A percentile compares a stretch with the other conserved stretches of the same genome.
Conservation (phyloP, 2,797 vertebrate species). For the Rhodeus uyekii region DNA sequence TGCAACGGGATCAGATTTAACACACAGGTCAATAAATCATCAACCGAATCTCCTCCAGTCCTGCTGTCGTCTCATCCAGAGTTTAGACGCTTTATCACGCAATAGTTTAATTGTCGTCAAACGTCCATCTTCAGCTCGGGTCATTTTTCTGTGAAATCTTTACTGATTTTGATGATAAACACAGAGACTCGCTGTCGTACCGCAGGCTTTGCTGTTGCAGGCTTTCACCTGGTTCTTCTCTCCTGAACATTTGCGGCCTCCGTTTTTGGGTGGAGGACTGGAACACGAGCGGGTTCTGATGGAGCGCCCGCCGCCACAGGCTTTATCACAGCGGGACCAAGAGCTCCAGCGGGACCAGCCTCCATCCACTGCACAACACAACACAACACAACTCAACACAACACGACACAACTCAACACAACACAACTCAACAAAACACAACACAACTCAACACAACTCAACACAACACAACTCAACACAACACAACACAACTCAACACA, state of each 20-base stretch:
- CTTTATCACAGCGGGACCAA: slow-evolving; percentile 88
- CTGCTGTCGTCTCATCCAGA: background rate
- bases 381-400: too few species aligned
- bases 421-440: too few species aligned
- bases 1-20: slow-evolving; percentile 41
- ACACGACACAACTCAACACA: too few species aligned
- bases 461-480: too few species aligned
- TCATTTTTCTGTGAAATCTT: background rate
- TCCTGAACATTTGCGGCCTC: slow-evolving; percentile 80
- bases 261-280: slow-evolving; percentile 89
- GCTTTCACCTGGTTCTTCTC: slow-evolving; percentile 85
- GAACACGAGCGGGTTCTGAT: slow-evolving; percentile 85
- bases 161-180: too few species aligned
- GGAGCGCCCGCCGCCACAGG: slow-evolving; percentile 83
- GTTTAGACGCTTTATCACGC: background rate
- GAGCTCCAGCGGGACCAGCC: slow-evolving; percentile 89
- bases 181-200: too few species aligned
- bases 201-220: slow-evolving; percentile 86
- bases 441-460: too few species aligned
- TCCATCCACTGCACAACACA: slow-evolving; percentile 77
- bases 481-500: too few species aligned
- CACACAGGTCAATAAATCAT: background rate
- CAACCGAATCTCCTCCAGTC: background rate
- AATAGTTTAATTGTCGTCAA: background rate
- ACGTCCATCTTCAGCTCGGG: background rate